phyloP scores from a whole-genome alignment of 2,888 invertebrate species.

The Perithous albicinctus region DNA sequence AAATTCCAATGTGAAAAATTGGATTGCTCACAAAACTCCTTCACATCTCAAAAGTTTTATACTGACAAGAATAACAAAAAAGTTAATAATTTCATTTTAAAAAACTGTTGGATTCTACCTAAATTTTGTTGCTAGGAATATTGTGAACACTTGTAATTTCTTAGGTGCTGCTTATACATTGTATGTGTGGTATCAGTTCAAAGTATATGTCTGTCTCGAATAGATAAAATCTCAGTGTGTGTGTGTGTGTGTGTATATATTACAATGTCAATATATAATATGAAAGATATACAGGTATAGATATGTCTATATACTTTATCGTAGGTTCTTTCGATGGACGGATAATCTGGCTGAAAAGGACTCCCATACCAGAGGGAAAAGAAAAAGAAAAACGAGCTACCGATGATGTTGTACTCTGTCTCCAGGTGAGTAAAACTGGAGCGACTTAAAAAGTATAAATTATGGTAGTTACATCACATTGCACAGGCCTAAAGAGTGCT shows the following conservation, averaged over 20 bases:
- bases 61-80: too few species aligned
- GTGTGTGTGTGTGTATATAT: constrained; percentile 45
- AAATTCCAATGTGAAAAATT: too few species aligned
- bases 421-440: neutral
- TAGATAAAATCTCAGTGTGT: constrained; percentile 28
- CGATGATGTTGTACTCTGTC: neutral
- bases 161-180: constrained; percentile 37
- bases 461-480: neutral
- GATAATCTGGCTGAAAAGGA: constrained; percentile 56
- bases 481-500: neutral
- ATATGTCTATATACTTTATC: constrained; percentile 15
- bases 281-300: constrained; percentile 42
- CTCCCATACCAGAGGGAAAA: constrained; percentile 37
- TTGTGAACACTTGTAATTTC: constrained; percentile 40
- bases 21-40: too few species aligned
- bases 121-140: neutral
- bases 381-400: constrained; percentile 9
- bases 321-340: constrained; percentile 58
- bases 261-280: constrained; percentile 56
- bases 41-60: too few species aligned
- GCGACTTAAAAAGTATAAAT: neutral
- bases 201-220: constrained; percentile 30
- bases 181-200: constrained; percentile 14
- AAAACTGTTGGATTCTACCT: neutral
- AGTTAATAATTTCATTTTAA: neutral